Evolutionary conservation across 2,888 invertebrate species (phyloP).

Genomic region (Cinara cedri): DNA sequence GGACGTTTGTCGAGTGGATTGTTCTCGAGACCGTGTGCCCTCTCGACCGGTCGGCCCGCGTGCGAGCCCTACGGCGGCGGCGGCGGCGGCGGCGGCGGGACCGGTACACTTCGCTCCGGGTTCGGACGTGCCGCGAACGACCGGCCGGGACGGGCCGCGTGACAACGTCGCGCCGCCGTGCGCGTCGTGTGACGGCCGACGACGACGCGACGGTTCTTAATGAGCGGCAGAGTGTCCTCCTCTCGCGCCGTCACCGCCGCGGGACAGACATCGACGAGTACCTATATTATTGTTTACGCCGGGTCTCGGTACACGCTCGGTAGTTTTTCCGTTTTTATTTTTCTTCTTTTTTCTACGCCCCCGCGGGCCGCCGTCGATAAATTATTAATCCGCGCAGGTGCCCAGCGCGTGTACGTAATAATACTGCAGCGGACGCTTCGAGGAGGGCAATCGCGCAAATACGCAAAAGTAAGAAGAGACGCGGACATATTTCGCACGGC

Average conservation of each 20-base stretch:
- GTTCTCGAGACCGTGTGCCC: slow-evolving; percentile 48
- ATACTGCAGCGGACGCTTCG: too few species aligned
- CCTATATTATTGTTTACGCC: too few species aligned
- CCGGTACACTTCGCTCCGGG: neutral
- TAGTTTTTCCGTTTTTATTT: too few species aligned
- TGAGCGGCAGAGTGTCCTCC: neutral
- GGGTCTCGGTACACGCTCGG: too few species aligned
- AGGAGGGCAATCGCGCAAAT: neutral
- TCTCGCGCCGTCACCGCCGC: neutral
- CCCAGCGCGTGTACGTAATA: neutral
- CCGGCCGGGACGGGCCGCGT: slow-evolving; percentile 10
- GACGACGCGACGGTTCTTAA: slow-evolving; percentile 5
- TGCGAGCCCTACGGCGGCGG: slow-evolving; percentile 36
- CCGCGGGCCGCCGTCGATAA: too few species aligned
- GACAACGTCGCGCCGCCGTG: slow-evolving; percentile 13
- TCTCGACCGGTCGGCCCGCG: slow-evolving; percentile 46
- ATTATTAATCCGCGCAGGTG: neutral
- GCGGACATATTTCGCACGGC: too few species aligned
- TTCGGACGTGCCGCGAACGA: slow-evolving; percentile 20
- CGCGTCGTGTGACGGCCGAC: too few species aligned
- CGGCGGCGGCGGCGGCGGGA: slow-evolving; percentile 23
- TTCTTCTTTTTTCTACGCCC: too few species aligned
- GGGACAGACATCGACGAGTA: too few species aligned
- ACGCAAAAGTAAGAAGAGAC: too few species aligned
- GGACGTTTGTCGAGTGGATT: slow-evolving; percentile 54